phyloP scores from a whole-genome alignment of 2,797 vertebrate species.

The Poecilia gillii region DNA sequence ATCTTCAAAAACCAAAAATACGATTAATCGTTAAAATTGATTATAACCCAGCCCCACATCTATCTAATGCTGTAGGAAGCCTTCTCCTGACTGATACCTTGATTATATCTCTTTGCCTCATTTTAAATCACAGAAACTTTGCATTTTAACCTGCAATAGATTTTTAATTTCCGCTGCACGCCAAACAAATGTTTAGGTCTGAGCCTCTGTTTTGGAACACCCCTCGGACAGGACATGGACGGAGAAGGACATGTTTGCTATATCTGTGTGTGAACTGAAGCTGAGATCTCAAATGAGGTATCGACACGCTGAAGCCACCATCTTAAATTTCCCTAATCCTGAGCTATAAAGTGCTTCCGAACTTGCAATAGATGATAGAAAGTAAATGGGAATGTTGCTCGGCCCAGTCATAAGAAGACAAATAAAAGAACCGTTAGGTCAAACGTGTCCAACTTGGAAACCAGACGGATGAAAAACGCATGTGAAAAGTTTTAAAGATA shows the following conservation, averaged over 20 bases:
- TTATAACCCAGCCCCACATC: no score
- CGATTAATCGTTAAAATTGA: no score
- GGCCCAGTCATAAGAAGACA: slow-evolving; percentile 43
- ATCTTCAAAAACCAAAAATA: no score
- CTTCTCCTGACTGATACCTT: slow-evolving; percentile 1
- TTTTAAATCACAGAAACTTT: neutral
- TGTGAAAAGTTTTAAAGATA: slow-evolving; percentile 67
- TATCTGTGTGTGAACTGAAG: slow-evolving; percentile 35
- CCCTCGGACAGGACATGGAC: slow-evolving; percentile 31
- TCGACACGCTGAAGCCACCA: slow-evolving; percentile 63
- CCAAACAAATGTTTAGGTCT: neutral
- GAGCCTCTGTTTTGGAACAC: slow-evolving; percentile 40
- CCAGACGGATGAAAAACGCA: slow-evolving; percentile 36
- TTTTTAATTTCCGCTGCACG: neutral
- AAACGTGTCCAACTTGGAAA: slow-evolving; percentile 16
- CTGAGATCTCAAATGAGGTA: slow-evolving; percentile 68
- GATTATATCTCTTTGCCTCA: neutral
- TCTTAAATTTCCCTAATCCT: slow-evolving; percentile 71
- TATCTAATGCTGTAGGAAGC: neutral
- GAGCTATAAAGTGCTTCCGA: slow-evolving; percentile 84
- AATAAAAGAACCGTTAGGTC: slow-evolving; percentile 37
- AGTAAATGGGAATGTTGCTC: slow-evolving; percentile 46
- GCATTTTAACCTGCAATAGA: neutral
- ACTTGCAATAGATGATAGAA: slow-evolving; percentile 73
- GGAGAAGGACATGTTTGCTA: slow-evolving; percentile 17